phyloP scores from a whole-genome alignment of 2,113 vertebrate species.

The Cairina moschata region DNA sequence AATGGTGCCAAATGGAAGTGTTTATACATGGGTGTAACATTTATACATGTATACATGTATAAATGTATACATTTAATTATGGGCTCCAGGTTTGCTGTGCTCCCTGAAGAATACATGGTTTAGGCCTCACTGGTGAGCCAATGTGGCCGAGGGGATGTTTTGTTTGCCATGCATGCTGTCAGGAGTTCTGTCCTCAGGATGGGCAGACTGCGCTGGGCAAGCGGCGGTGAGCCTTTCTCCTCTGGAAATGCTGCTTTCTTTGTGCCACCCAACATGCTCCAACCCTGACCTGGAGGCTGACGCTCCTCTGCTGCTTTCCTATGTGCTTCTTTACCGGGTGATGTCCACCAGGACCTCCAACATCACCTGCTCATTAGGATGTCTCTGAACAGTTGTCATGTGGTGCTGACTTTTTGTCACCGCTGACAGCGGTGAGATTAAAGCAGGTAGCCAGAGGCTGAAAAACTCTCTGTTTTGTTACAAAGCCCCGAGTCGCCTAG shows the following conservation, averaged over 20 bases:
- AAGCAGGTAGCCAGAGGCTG: constrained; percentile 40
- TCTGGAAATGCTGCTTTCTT: background rate
- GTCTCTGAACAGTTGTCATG: constrained; percentile 57
- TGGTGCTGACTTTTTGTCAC: constrained; percentile 48
- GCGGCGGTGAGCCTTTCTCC: fast-evolving
- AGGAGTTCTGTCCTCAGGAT: background rate
- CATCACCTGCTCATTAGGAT: constrained; percentile 46
- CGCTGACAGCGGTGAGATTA: constrained; percentile 38
- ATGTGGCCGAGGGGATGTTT: background rate
- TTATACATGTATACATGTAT: too few species aligned
- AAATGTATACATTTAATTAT: too few species aligned
- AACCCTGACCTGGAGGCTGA: background rate
- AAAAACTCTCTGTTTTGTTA: constrained; percentile 30
- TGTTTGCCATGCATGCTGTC: background rate
- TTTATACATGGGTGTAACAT: constrained; percentile 72
- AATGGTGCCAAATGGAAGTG: constrained; percentile 62
- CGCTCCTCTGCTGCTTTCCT: background rate
- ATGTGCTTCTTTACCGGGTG: background rate
- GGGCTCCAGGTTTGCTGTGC: background rate
- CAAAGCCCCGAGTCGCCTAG: constrained; percentile 24
- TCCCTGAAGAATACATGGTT: constrained; percentile 39
- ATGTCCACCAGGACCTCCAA: background rate
- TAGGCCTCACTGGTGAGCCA: constrained; percentile 40
- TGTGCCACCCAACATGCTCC: background rate
- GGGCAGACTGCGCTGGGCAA: fast-evolving